Base-by-base conservation (phyloP, 2,113 vertebrate genomes). In the Istiophorus platypterus region DNA sequence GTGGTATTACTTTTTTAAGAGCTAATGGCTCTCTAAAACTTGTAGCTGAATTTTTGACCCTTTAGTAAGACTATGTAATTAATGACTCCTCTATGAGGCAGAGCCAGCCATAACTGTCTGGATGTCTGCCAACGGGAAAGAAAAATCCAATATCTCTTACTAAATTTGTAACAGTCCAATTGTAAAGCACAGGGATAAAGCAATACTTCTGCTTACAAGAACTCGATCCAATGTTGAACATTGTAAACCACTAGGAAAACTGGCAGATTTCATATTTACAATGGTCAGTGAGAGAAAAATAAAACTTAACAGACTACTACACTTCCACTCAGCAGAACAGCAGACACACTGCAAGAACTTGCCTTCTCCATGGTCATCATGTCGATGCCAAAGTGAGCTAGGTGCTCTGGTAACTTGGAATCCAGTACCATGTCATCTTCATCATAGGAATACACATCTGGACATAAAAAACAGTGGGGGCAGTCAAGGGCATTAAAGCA, bases 361-460 rank as follows among this genome's bases (percentile, higher is more conserved):
- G 96, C 98, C 96, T 99, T 99, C 92, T 99, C 97, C 98, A 99
- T 99, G 88, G 97, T 98, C 91, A 99, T 97, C 98, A 99, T 99
- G 95, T 99, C 94, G 3, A 99, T 99, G 57, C 98, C 98, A 80
- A 99, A 99, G 89, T 99, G 98, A 82, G 97, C 56, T 7, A 99
- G 92, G 59, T 99, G 98, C 76, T 99, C 98, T 2, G 98, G 96
- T 68, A 99, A 93, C 92, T 96, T 98, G 51, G 97, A 95, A 90
- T 99, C 97, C 85, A 99, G 91, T 2, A 99, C 98, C 98, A 99
- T 99, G 84, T 99, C 98, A 49, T 99, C 98, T 80, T 99, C 98
- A 0, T 99, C 98, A 0, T 99, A 99, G 1, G 98, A 99, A 84
- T 98, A 99, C 54, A 99, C 98, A 20, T 99, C 98, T 99, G 64